Percentiles rank a stretch among this genome's conserved stretches.
Conservation (phyloP, 2,113 vertebrate genomes). For the Tricholaema leucomelas region DNA sequence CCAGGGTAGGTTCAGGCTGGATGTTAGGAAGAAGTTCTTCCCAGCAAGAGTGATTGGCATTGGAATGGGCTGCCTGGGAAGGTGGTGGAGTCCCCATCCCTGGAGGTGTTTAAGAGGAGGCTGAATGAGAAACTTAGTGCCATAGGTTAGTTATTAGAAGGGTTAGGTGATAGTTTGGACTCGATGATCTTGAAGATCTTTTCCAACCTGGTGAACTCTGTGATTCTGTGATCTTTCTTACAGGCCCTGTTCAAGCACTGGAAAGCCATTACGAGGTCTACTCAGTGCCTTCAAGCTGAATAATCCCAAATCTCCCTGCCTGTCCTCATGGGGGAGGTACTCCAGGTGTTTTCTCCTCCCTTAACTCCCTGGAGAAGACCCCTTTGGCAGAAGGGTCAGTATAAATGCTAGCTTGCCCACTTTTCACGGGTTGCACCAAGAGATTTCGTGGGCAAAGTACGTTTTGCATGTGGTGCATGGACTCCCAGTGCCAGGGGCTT, state of each 20-base stretch:
- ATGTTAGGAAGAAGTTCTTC: no score
- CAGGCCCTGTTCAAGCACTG: not conserved
- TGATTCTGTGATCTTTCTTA: not conserved
- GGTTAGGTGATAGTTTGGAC: no score
- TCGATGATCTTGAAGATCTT: no score
- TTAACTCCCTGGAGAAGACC: not conserved
- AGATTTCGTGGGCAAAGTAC: accelerated
- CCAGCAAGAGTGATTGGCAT: no score
- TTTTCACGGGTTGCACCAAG: accelerated
- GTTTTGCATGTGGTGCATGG: accelerated
- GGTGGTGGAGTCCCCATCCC: no score
- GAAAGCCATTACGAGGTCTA: not conserved
- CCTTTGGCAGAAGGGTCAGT: accelerated
- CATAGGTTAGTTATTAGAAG: no score
- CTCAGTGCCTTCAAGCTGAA: not conserved
- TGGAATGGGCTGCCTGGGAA: no score
- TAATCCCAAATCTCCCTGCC: not conserved
- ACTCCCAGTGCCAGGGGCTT: accelerated
- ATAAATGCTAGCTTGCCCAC: accelerated
- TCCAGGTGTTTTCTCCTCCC: not conserved
- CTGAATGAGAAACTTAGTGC: no score
- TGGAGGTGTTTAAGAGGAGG: no score
- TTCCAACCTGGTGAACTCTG: no score
- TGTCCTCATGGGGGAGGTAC: not conserved
- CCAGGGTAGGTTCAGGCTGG: no score